A percentile compares a stretch with the other conserved stretches of the same genome.
phyloP scores from a whole-genome alignment of 2,888 invertebrate genomes.

The Kryphioiulus occultus region DNA sequence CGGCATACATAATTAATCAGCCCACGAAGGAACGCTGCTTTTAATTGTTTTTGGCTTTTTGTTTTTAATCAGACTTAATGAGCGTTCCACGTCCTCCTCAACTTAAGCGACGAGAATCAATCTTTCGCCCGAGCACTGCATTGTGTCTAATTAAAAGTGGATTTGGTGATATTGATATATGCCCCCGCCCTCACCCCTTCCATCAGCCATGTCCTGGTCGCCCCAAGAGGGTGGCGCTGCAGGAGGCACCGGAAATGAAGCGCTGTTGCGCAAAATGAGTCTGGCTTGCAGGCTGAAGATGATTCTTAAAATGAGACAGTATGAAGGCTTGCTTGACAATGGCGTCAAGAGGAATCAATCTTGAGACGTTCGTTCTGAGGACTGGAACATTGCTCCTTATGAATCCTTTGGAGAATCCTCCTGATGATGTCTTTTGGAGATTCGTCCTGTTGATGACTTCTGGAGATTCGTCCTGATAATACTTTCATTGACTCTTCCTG shows the following conservation, averaged over 20 bases:
- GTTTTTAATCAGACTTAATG: constrained; percentile 23
- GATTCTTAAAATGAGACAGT: no score
- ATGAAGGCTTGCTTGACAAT: no score
- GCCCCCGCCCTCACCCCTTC: background rate
- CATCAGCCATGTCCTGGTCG: background rate
- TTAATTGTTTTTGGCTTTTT: background rate
- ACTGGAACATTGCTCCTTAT: no score
- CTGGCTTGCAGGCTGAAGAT: no score
- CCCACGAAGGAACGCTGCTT: background rate
- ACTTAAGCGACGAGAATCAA: background rate
- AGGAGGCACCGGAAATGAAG: background rate
- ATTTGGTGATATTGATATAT: background rate
- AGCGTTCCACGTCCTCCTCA: background rate
- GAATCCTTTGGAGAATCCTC: no score
- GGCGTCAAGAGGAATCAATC: no score
- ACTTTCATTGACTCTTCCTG: no score
- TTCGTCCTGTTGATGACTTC: no score
- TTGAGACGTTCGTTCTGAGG: no score
- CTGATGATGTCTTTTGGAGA: no score
- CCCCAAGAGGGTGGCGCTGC: background rate
- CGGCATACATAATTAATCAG: constrained; percentile 9
- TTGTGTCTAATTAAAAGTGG: background rate
- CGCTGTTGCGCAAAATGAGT: no score
- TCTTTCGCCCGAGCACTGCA: background rate
- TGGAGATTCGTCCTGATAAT: no score